Evolutionary conservation across 53 echinoderm and acorn worm genomes (phyloP).

Genomic region (Luidia sarsii): DNA sequence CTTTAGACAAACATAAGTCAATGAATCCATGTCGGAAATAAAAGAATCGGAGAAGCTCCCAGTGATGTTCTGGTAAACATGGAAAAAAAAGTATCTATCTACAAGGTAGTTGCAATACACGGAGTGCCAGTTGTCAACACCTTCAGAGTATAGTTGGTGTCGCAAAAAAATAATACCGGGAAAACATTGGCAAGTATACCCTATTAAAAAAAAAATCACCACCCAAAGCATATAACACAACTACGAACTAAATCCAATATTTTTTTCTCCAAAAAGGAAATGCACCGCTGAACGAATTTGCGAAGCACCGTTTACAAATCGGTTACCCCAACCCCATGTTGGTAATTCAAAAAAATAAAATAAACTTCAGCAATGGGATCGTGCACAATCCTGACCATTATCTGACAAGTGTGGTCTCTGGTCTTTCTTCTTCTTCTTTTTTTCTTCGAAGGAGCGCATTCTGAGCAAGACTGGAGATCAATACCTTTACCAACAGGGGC

Average conservation of each 20-base stretch:
- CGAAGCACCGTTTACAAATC: conserved; percentile 41
- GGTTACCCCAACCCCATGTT: too few relatives aligned
- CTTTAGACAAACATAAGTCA: conserved; percentile 27
- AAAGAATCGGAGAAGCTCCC: not conserved
- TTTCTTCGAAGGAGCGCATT: too few relatives aligned
- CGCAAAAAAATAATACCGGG: not conserved
- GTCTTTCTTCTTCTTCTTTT: too few relatives aligned
- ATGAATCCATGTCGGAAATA: conserved; percentile 9
- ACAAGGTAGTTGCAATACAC: too few relatives aligned
- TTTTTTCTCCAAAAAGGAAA: not conserved
- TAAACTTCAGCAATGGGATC: too few relatives aligned
- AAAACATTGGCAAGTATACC: conserved; percentile 8
- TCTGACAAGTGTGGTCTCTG: too few relatives aligned
- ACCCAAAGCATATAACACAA: conserved; percentile 34
- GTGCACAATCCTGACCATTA: too few relatives aligned
- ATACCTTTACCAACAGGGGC: conserved; percentile 21
- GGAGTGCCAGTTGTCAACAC: not conserved
- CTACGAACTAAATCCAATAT: conserved; percentile 36
- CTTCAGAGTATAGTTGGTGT: not conserved
- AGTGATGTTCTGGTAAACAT: not conserved
- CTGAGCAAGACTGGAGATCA: too few relatives aligned
- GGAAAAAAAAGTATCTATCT: too few relatives aligned
- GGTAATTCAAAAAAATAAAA: too few relatives aligned
- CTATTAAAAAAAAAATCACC: conserved; percentile 1
- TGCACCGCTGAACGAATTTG: conserved; percentile 41